Percentiles rank a stretch among this genome's conserved stretches.
phyloP scores from a whole-genome alignment of 2,888 invertebrate species.

The Drosophila stalkeri region DNA sequence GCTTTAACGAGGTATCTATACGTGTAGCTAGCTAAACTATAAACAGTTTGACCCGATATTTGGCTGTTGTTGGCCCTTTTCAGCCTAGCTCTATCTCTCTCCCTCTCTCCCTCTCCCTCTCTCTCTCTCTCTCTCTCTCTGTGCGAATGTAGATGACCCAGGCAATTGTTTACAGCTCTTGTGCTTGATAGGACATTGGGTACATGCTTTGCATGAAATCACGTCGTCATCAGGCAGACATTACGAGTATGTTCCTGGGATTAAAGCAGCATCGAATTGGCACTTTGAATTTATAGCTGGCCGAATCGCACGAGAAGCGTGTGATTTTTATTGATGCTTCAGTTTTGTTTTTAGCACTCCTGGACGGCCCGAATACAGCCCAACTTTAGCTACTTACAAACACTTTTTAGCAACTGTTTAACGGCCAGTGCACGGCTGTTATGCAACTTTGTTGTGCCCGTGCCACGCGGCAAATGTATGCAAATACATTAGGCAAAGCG shows the following conservation, averaged over 20 bases:
- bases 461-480: constrained; percentile 57
- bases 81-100: neutral
- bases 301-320: constrained; percentile 58
- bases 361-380: neutral
- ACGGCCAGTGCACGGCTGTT: constrained; percentile 19
- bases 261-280: constrained; percentile 78
- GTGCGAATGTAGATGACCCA: constrained; percentile 56
- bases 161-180: constrained; percentile 79
- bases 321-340: constrained; percentile 78
- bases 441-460: constrained; percentile 10
- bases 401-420: constrained; percentile 59
- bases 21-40: neutral
- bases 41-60: constrained; percentile 12
- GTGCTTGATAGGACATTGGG: constrained; percentile 55
- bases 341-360: constrained; percentile 44
- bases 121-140: neutral
- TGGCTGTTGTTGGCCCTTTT: constrained; percentile 17
- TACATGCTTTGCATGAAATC: constrained; percentile 79
- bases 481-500: constrained; percentile 53
- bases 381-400: constrained; percentile 51
- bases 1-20: constrained; percentile 4
- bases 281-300: constrained; percentile 75
- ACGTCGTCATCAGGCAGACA: constrained; percentile 79
- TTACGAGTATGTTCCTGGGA: constrained; percentile 74
- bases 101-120: neutral